Conservation (phyloP, 2,888 invertebrate species). For the Drosophila mercatorum region DNA sequence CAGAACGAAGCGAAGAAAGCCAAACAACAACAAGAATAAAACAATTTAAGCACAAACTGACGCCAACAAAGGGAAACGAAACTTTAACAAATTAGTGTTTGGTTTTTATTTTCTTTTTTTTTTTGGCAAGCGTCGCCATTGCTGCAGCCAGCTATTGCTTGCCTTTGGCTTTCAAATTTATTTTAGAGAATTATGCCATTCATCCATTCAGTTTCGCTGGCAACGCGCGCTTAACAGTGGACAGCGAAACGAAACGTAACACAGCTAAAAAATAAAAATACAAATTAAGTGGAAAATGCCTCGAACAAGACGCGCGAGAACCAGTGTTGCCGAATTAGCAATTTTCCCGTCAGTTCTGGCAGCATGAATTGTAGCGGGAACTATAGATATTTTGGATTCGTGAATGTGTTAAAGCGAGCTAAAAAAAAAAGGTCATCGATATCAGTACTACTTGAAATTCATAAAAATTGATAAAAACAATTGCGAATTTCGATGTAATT, state of each 20-base stretch:
- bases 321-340: not conserved
- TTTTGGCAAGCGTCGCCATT: slow-evolving; percentile 69
- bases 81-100: slow-evolving; percentile 70
- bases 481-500: too few species aligned
- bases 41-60: slow-evolving; percentile 27
- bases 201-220: slow-evolving; percentile 63
- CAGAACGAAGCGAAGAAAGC: slow-evolving; percentile 44
- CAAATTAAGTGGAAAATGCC: slow-evolving; percentile 49
- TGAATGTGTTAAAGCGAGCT: too few species aligned
- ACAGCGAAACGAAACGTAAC: slow-evolving; percentile 34
- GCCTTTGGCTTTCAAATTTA: slow-evolving; percentile 73
- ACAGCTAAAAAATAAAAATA: slow-evolving; percentile 34
- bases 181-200: slow-evolving; percentile 82
- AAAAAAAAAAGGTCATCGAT: too few species aligned
- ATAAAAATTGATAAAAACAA: too few species aligned
- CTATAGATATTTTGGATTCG: too few species aligned
- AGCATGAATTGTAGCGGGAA: too few species aligned
- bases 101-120: slow-evolving; percentile 28
- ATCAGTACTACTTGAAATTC: too few species aligned
- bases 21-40: slow-evolving; percentile 40
- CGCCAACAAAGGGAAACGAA: slow-evolving; percentile 39
- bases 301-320: slow-evolving; percentile 8
- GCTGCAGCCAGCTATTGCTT: slow-evolving; percentile 27
- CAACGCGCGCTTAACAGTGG: slow-evolving; percentile 63
- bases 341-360: too few species aligned